Evolutionary conservation across 2,113 vertebrate species (phyloP).

Genomic region (Phalacrocorax pelagicus): DNA sequence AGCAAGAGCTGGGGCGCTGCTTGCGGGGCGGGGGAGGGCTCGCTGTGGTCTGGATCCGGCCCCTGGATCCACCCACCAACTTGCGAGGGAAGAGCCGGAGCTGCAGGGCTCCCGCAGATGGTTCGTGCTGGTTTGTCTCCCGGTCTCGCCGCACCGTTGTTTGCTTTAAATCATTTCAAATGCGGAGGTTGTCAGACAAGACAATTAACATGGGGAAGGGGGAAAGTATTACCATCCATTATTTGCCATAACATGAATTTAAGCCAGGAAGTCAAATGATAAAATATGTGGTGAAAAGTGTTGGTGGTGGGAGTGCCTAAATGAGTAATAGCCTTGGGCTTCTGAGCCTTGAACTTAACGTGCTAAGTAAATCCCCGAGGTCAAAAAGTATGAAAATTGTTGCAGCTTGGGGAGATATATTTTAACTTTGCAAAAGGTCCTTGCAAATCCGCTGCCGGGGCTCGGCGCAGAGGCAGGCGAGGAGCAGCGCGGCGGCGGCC

Average conservation of each 20-base stretch:
- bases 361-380: slow-evolving; percentile 55
- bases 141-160: not conserved
- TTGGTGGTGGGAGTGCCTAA: slow-evolving; percentile 30
- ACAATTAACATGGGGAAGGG: slow-evolving; percentile 67
- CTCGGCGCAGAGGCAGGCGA: not conserved
- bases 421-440: slow-evolving; percentile 55
- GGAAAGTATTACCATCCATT: slow-evolving; percentile 71
- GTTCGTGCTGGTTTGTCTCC: not conserved
- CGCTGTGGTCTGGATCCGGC: not conserved
- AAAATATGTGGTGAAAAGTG: slow-evolving; percentile 50
- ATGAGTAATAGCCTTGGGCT: slow-evolving; percentile 53
- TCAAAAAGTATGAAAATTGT: slow-evolving; percentile 64
- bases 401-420: slow-evolving; percentile 59
- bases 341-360: slow-evolving; percentile 44
- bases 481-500: not conserved
- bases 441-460: not conserved
- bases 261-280: slow-evolving; percentile 64
- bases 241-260: slow-evolving; percentile 70
- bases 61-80: not conserved
- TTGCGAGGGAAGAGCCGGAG: not conserved
- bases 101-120: not conserved
- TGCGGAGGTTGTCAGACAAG: slow-evolving; percentile 56
- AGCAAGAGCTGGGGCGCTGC: not conserved
- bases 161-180: slow-evolving; percentile 65
- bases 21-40: not conserved